A percentile compares a stretch with the other conserved stretches of the same genome.
phyloP scores from a whole-genome alignment of 2,113 vertebrate species.

The Thunnus maccoyii region DNA sequence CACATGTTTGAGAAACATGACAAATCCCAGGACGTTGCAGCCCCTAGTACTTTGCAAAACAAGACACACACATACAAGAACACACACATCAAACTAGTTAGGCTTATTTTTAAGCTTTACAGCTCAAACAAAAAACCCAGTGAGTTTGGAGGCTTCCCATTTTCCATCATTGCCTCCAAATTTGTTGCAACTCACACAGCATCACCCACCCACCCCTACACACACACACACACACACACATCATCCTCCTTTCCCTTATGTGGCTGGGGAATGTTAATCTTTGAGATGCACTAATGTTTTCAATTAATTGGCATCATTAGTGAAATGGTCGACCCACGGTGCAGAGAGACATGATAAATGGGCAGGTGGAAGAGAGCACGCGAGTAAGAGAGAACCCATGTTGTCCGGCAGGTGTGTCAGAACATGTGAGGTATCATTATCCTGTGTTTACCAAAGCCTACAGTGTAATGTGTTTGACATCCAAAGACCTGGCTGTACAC shows the following conservation, averaged over 20 bases:
- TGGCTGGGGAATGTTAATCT: conserved; percentile 77
- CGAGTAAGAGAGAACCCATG: conserved; percentile 53
- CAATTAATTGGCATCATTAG: conserved; percentile 86
- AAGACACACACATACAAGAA: conserved; percentile 20
- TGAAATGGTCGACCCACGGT: conserved; percentile 68
- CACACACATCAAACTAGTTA: conserved; percentile 2
- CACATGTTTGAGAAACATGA: conserved; percentile 40
- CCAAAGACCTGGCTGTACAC: conserved; percentile 14
- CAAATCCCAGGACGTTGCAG: conserved; percentile 29
- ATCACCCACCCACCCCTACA: neutral
- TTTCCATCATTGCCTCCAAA: conserved; percentile 2
- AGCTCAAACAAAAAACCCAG: neutral
- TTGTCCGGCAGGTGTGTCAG: conserved; percentile 67
- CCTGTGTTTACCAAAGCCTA: conserved; percentile 48
- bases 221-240: no score
- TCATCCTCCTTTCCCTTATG: conserved; percentile 14
- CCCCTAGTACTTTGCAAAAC: conserved; percentile 17
- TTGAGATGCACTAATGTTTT: conserved; percentile 78
- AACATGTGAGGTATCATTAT: conserved; percentile 57
- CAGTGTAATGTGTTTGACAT: conserved; percentile 48
- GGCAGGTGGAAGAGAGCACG: conserved; percentile 59
- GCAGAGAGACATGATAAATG: conserved; percentile 75
- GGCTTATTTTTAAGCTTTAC: neutral
- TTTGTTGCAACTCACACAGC: no score
- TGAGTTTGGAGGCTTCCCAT: neutral